A percentile compares a stretch with the other conserved stretches of the same genome.
Conservation (phyloP, 1,140 invertebrate species). For the Meteorus sp. region DNA sequence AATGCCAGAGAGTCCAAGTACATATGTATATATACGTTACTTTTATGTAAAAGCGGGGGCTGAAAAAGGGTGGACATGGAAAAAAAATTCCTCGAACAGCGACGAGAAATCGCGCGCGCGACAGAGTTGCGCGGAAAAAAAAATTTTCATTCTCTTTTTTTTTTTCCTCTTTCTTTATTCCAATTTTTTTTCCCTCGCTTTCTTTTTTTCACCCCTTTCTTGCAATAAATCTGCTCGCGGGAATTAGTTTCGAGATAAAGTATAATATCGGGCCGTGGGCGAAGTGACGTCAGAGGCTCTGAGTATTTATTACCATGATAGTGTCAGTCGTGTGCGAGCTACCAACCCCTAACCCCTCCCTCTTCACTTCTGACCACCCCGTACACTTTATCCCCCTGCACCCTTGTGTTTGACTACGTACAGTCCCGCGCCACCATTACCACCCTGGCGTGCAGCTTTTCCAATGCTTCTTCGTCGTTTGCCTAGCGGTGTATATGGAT, state of each 20-base stretch:
- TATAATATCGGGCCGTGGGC: constrained; percentile 51
- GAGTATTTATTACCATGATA: constrained; percentile 50
- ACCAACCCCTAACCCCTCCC: constrained; percentile 13
- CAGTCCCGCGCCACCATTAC: background rate
- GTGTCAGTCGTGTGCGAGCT: constrained; percentile 47
- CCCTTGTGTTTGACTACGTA: too few relatives aligned
- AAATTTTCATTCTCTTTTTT: too few relatives aligned
- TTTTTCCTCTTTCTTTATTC: too few relatives aligned
- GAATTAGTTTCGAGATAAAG: constrained; percentile 55
- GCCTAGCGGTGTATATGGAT: background rate
- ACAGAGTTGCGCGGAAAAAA: background rate
- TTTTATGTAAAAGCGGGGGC: too few relatives aligned
- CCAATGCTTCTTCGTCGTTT: constrained; percentile 14
- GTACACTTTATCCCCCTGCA: background rate
- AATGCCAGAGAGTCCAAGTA: too few relatives aligned
- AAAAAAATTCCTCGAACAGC: constrained; percentile 6
- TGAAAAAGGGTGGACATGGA: background rate
- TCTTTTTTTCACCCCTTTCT: constrained; percentile 46
- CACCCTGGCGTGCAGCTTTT: too few relatives aligned
- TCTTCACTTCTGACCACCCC: constrained; percentile 27
- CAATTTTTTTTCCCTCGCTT: too few relatives aligned
- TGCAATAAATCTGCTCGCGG: constrained; percentile 53
- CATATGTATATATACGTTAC: too few relatives aligned
- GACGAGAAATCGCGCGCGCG: constrained; percentile 8
- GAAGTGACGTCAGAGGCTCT: constrained; percentile 51